Evolutionary conservation across 2,888 invertebrate genomes (phyloP).

Genomic region (Biston stratarius): DNA sequence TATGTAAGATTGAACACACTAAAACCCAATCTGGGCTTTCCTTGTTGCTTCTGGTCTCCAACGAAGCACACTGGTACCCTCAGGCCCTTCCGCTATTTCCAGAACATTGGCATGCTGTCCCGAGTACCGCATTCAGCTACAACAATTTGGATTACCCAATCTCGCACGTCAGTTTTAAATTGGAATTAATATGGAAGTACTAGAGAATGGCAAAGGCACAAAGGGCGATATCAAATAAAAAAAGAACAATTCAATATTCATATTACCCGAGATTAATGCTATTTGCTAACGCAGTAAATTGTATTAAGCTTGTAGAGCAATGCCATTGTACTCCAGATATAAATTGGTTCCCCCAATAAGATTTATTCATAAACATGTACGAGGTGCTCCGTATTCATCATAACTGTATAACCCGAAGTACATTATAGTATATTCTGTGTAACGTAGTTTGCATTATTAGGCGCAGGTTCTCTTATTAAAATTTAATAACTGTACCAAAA

Average conservation of each 20-base stretch:
- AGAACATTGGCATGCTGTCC: too few species aligned
- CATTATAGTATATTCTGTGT: too few species aligned
- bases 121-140: too few species aligned
- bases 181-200: too few species aligned
- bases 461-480: conserved; percentile 55
- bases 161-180: too few species aligned
- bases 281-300: conserved; percentile 15
- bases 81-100: too few species aligned
- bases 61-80: too few species aligned
- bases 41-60: too few species aligned
- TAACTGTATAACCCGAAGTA: conserved; percentile 28
- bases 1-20: too few species aligned
- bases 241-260: conserved; percentile 9
- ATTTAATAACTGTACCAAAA: conserved; percentile 58
- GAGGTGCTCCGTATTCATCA: conserved; percentile 27
- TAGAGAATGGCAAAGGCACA: too few species aligned
- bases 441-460: conserved; percentile 34
- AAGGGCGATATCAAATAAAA: background rate
- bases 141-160: too few species aligned
- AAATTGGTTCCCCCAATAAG: conserved; percentile 31
- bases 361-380: conserved; percentile 30
- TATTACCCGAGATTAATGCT: background rate
- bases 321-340: conserved; percentile 24
- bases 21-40: too few species aligned
- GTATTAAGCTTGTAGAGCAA: conserved; percentile 2